These are phyloP conservation scores for Porites cylindrica DNA, from an alignment of 92 coral and sea anemone genomes.

Conservation along the genomic window DNA sequence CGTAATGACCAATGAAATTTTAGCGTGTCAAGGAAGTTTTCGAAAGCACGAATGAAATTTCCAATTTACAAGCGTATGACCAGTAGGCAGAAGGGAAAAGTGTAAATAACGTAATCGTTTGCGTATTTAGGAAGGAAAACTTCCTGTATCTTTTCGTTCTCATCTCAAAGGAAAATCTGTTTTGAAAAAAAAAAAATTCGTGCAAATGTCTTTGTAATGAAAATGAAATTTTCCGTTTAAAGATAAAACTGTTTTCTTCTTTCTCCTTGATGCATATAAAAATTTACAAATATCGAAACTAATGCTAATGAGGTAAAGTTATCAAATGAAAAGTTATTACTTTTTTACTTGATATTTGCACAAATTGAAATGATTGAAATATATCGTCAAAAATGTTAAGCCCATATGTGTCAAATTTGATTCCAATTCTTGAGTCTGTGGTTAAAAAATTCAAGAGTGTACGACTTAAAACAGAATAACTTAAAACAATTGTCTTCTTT, in stretches of 20 bases:
- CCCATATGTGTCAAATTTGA: neutral
- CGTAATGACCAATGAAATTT: slow-evolving; percentile 7
- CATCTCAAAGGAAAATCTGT: neutral
- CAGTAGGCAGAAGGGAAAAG: neutral
- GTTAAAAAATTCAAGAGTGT: neutral
- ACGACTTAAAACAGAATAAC: too few species aligned
- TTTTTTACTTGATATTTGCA: slow-evolving; percentile 11
- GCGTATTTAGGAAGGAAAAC: slow-evolving; percentile 8
- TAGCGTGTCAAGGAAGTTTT: neutral
- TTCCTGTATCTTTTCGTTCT: neutral
- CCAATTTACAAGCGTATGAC: slow-evolving; percentile 11
- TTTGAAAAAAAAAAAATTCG: neutral
- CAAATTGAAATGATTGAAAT: slow-evolving; percentile 8
- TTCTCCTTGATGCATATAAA: neutral
- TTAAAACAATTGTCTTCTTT: neutral
- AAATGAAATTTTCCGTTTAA: neutral
- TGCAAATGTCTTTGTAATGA: neutral
- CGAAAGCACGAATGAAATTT: neutral
- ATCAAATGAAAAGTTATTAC: neutral
- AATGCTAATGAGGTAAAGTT: slow-evolving; percentile 1
- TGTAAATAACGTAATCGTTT: neutral
- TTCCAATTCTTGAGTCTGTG: neutral
- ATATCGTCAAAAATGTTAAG: neutral
- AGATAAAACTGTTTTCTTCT: neutral
- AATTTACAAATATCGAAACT: neutral